Evolutionary conservation across 2,113 vertebrate species (phyloP).

Genomic region (Pampusana beccarii): DNA sequence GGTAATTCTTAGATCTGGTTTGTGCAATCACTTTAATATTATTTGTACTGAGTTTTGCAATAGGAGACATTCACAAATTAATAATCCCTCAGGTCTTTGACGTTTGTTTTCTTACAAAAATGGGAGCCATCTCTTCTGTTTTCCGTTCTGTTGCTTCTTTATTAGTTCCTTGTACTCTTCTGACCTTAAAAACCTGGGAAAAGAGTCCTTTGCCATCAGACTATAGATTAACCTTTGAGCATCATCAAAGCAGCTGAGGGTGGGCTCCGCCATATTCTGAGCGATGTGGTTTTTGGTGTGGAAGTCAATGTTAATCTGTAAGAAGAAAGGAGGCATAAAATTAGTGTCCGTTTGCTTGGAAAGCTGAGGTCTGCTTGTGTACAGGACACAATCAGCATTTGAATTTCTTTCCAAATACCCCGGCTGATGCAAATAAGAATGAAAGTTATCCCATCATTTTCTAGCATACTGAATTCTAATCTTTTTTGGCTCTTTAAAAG

Average conservation of each 20-base stretch:
- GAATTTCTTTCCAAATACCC: neutral
- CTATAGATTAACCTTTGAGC: constrained; percentile 77
- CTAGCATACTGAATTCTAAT: neutral
- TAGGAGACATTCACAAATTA: neutral
- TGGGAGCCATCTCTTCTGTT: constrained; percentile 73
- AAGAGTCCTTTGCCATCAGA: constrained; percentile 84
- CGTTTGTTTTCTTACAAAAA: constrained; percentile 65
- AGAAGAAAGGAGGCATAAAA: constrained; percentile 30
- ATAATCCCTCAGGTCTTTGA: neutral
- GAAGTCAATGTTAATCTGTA: constrained; percentile 83
- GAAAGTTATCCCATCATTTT: constrained; percentile 14
- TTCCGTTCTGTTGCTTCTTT: constrained; percentile 66
- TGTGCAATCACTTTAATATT: neutral
- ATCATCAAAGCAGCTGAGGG: constrained; percentile 78
- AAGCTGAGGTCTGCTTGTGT: neutral
- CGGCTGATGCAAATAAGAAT: constrained; percentile 21
- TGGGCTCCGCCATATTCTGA: constrained; percentile 74
- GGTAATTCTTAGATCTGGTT: neutral
- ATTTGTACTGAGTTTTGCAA: neutral
- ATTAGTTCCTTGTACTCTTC: constrained; percentile 77
- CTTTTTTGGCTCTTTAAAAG: neutral
- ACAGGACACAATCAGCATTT: neutral
- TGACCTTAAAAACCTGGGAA: constrained; percentile 80
- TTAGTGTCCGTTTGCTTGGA: neutral
- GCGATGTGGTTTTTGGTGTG: constrained; percentile 76